A percentile compares a stretch with the other conserved stretches of the same genome.
These are phyloP conservation scores for Diplolepis rosae DNA, from an alignment of 2,888 invertebrate species.

Conservation along the genomic window DNA sequence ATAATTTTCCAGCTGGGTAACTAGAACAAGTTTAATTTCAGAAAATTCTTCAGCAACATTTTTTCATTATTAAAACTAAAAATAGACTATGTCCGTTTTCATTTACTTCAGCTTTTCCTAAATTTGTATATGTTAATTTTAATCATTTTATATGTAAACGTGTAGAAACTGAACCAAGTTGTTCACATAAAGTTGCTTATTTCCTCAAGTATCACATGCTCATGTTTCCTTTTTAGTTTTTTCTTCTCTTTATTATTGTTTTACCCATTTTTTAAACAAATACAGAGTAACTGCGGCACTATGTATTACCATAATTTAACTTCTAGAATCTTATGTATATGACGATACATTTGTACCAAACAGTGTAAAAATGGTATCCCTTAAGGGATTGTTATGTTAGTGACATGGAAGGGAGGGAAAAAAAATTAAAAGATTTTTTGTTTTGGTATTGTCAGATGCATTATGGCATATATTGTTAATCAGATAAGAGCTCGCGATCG, in stretches of 20 bases:
- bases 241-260: slow-evolving; percentile 23
- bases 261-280: slow-evolving; percentile 18
- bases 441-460: slow-evolving; percentile 7
- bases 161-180: too few species aligned
- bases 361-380: slow-evolving; percentile 11
- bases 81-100: too few species aligned
- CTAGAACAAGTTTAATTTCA: too few species aligned
- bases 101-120: too few species aligned
- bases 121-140: too few species aligned
- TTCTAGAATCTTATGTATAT: slow-evolving; percentile 28
- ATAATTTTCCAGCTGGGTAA: too few species aligned
- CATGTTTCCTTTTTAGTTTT: slow-evolving; percentile 16
- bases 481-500: slow-evolving; percentile 26
- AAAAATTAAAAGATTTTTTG: slow-evolving; percentile 12
- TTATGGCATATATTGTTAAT: slow-evolving; percentile 19
- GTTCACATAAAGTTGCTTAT: too few species aligned
- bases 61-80: too few species aligned
- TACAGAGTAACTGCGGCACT: slow-evolving; percentile 10
- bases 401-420: slow-evolving; percentile 25
- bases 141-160: too few species aligned
- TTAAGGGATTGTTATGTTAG: slow-evolving; percentile 21
- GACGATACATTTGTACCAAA: slow-evolving; percentile 34
- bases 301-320: slow-evolving; percentile 24
- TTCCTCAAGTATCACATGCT: too few species aligned
- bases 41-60: too few species aligned